Base-by-base conservation (phyloP, 2,113 vertebrate species). In the Chaenocephalus aceratus region DNA sequence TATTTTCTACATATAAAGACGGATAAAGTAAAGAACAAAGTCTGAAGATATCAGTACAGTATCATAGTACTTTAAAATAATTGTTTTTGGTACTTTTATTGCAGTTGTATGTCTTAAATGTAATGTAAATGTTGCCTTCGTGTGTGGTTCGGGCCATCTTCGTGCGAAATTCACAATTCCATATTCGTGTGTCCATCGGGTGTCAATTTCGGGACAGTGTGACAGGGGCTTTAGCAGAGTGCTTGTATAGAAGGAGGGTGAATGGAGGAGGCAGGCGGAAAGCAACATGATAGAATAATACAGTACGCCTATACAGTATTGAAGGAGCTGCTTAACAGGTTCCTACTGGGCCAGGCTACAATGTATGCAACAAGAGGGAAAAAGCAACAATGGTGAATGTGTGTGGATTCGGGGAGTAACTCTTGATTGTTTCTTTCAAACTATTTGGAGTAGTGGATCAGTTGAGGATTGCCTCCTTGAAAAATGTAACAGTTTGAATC, bases 241-340 rank as follows among this genome's bases (percentile, higher is more conserved):
- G 44, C 61, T 69, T 82, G 70, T 71, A 49, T 57, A 80, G 59
- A 51, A 72, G 26, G 57, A 76, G 59, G 13, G 34, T 34, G 69
- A 91, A 82, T 82, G 75, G 82, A 90, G 60, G 71, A 87, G 79
- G 87, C 87, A 88, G 76, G 78, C 59, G 56, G 80, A 88, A 87
- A 89, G 84, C 61, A 82, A 86, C 77, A 85, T 68, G 82, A 90
- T 75, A 65, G 72, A 76, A 68, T 78, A 67, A 49, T 74, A 79
- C 82, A 85, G 78, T 77, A 53, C 68, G 48, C 63, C 74, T 76
- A 41, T 76, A 77, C 75, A 83, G 84, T 65, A 74, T 48, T 51
- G 57, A 81, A 10, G 56, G 34, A 62, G 49, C 61, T 23, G 68
- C 72, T 78, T 57, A 58, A 70, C 57, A 56, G 30, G 65, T 56